These are phyloP conservation scores for Marasmarcha lunaedactyla DNA, from an alignment of 2,888 invertebrate genomes.

Conservation along the genomic window DNA sequence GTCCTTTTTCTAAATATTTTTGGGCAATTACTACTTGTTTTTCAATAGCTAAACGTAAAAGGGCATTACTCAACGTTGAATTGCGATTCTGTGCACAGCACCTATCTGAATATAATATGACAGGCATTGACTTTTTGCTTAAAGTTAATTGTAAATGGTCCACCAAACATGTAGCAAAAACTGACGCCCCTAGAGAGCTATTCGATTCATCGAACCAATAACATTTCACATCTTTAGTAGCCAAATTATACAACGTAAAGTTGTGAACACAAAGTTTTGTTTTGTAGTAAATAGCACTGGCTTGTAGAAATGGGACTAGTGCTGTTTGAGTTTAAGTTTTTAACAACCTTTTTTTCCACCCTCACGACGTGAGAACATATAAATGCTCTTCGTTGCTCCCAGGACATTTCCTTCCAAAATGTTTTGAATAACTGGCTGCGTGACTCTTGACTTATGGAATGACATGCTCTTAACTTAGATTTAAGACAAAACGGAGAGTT, in stretches of 20 bases:
- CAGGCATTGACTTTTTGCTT: slow-evolving; percentile 15
- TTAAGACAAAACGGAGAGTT: slow-evolving; percentile 17
- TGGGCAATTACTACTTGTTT: slow-evolving; percentile 13
- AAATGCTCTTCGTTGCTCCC: slow-evolving; percentile 17
- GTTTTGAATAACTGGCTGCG: slow-evolving; percentile 12
- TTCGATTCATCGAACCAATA: slow-evolving; percentile 19
- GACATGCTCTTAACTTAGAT: slow-evolving; percentile 11
- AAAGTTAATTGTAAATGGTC: slow-evolving; percentile 13
- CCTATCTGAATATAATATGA: slow-evolving; percentile 18
- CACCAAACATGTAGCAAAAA: slow-evolving; percentile 14
- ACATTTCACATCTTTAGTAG: slow-evolving; percentile 14
- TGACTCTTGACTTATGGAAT: slow-evolving; percentile 16
- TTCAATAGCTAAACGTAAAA: slow-evolving; percentile 17
- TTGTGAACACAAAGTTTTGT: slow-evolving; percentile 21
- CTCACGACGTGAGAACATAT: slow-evolving; percentile 15
- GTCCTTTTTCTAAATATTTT: slow-evolving; percentile 19
- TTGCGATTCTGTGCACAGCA: slow-evolving; percentile 17
- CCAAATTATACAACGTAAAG: slow-evolving; percentile 17
- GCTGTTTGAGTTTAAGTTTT: slow-evolving; percentile 16
- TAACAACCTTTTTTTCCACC: slow-evolving; percentile 13
- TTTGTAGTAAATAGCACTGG: slow-evolving; percentile 21
- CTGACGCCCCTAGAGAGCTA: slow-evolving; percentile 15
- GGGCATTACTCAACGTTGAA: slow-evolving; percentile 17
- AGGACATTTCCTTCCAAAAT: slow-evolving; percentile 16
- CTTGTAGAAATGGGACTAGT: slow-evolving; percentile 18